These are phyloP conservation scores for Chaitophorus viminalis DNA, from an alignment of 2,888 invertebrate genomes.

Conservation along the genomic window DNA sequence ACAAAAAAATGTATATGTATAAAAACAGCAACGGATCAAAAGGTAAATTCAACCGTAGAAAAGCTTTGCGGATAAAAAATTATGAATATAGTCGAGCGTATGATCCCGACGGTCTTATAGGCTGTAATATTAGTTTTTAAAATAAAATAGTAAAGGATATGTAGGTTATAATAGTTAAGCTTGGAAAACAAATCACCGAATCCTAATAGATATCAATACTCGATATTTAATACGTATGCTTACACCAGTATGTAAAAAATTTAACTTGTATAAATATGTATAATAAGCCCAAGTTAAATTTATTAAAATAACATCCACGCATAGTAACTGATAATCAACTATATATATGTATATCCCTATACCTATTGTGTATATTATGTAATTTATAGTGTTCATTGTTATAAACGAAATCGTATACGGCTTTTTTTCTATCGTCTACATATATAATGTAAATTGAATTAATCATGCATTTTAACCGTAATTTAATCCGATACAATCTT, in stretches of 20 bases:
- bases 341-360: no score
- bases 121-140: no score
- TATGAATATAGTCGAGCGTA: not conserved
- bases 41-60: slow-evolving; percentile 4
- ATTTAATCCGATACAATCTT: not conserved
- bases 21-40: slow-evolving; percentile 40
- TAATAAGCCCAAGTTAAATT: slow-evolving; percentile 51
- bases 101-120: no score
- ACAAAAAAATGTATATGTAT: slow-evolving; percentile 6
- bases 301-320: not conserved
- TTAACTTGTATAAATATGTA: slow-evolving; percentile 40
- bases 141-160: no score
- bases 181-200: no score
- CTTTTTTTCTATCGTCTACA: not conserved
- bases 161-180: no score
- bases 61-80: not conserved
- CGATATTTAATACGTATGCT: no score
- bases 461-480: not conserved
- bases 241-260: not conserved
- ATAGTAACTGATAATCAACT: not conserved
- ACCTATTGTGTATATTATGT: not conserved
- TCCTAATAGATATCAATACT: no score
- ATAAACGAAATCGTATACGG: no score
- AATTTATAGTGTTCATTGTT: not conserved
- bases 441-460: no score